Conservation (phyloP, 2,888 invertebrate genomes). For the Quadroppia sp. region DNA sequence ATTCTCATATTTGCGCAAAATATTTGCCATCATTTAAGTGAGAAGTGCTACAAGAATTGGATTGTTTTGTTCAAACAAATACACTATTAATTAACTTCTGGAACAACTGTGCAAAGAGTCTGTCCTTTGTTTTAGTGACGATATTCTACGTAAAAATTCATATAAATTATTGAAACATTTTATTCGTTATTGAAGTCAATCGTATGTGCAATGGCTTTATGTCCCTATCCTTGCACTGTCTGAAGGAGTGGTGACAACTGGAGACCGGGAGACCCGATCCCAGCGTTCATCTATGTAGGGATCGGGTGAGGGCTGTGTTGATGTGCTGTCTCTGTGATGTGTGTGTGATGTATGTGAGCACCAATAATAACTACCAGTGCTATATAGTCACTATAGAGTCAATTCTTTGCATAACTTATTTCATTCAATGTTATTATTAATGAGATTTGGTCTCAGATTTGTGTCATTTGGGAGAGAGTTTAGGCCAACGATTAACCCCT, state of each 20-base stretch:
- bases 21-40: slow-evolving; percentile 17
- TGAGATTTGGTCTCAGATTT: slow-evolving; percentile 24
- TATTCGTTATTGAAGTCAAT: background rate
- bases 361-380: slow-evolving; percentile 21
- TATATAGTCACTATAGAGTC: slow-evolving; percentile 34
- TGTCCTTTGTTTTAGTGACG: background rate
- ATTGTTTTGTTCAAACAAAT: slow-evolving; percentile 3
- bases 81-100: background rate
- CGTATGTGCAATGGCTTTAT: background rate
- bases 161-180: background rate
- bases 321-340: background rate
- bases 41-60: background rate
- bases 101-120: background rate
- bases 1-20: background rate
- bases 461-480: background rate
- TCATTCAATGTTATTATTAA: background rate
- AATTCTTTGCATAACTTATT: slow-evolving; percentile 32
- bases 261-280: background rate
- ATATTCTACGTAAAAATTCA: background rate
- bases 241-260: background rate
- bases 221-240: background rate
- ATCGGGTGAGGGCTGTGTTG: no score
- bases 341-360: slow-evolving; percentile 26
- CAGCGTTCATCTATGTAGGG: background rate
- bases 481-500: slow-evolving; percentile 20